phyloP scores from a whole-genome alignment of 2,888 invertebrate species.

The Ametastegia equiseti region DNA sequence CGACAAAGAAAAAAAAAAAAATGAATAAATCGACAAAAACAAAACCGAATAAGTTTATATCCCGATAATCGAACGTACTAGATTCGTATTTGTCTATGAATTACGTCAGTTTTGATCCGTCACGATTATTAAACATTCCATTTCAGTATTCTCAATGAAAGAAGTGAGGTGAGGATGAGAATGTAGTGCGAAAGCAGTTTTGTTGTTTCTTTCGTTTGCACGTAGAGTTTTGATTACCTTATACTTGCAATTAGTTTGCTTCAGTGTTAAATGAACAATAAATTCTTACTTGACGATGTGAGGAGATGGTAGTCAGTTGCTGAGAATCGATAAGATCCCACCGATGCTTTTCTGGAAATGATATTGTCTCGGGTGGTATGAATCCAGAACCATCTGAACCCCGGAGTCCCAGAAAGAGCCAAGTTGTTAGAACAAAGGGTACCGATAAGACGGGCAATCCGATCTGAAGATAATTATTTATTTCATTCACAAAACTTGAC shows the following conservation, averaged over 20 bases:
- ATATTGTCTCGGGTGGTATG: slow-evolving; percentile 63
- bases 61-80: neutral
- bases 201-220: no score
- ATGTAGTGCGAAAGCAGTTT: no score
- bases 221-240: neutral
- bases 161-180: no score
- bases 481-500: neutral
- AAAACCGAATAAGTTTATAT: neutral
- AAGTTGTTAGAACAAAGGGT: slow-evolving; percentile 70
- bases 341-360: slow-evolving; percentile 72
- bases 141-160: no score
- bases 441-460: slow-evolving; percentile 69
- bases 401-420: slow-evolving; percentile 72
- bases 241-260: neutral
- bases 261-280: neutral
- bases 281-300: slow-evolving; percentile 2
- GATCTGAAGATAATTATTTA: slow-evolving; percentile 55
- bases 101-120: no score
- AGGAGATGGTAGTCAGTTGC: slow-evolving; percentile 12
- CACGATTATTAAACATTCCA: no score
- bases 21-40: no score
- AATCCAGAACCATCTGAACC: slow-evolving; percentile 62
- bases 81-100: no score
- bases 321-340: slow-evolving; percentile 59
- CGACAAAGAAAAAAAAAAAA: neutral